A percentile compares a stretch with the other conserved stretches of the same genome.
Evolutionary conservation across 1,140 invertebrate genomes (phyloP).

Genomic region (Leptinotarsa defecta): DNA sequence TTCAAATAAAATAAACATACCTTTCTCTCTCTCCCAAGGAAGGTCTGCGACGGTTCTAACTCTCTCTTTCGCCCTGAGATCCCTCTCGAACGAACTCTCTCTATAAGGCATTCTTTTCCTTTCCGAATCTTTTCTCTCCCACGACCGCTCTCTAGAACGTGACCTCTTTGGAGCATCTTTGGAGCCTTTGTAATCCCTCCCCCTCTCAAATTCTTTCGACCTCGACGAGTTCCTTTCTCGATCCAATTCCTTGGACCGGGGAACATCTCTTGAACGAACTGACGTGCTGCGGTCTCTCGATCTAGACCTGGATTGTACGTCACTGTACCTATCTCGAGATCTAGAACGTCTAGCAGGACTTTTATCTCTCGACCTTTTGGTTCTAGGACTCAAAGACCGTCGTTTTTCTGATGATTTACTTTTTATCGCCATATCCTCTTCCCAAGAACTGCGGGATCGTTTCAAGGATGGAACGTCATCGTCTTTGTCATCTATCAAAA

Average conservation of each 20-base stretch:
- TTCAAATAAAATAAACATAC: conserved; percentile 1
- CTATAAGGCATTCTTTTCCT: conserved; percentile 15
- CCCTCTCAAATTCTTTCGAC: conserved; percentile 14
- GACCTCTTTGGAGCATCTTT: conserved; percentile 9
- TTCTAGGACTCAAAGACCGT: not conserved
- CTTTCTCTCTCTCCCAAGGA: conserved; percentile 41
- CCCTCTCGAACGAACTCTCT: conserved; percentile 39
- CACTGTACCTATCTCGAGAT: not conserved
- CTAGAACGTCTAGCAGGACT: not conserved
- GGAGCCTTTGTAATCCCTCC: conserved; percentile 5
- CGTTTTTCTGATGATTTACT: conserved; percentile 1
- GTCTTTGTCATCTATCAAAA: conserved; percentile 51
- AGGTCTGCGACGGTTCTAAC: conserved; percentile 41
- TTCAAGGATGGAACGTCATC: conserved; percentile 37
- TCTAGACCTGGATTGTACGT: not conserved
- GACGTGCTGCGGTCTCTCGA: conserved; percentile 3
- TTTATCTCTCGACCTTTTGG: conserved; percentile 28
- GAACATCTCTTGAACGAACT: conserved; percentile 9
- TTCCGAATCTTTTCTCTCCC: conserved; percentile 29
- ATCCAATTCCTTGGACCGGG: conserved; percentile 19
- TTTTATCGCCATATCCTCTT: conserved; percentile 33
- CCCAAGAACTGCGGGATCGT: conserved; percentile 52
- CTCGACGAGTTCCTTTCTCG: conserved; percentile 6
- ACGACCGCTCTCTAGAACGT: conserved; percentile 35
- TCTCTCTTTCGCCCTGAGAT: conserved; percentile 36